Evolutionary conservation across 1,140 invertebrate species (phyloP), one percentile per base, ranked within the genome.

Genomic region (Lasaia peninsularis): DNA sequence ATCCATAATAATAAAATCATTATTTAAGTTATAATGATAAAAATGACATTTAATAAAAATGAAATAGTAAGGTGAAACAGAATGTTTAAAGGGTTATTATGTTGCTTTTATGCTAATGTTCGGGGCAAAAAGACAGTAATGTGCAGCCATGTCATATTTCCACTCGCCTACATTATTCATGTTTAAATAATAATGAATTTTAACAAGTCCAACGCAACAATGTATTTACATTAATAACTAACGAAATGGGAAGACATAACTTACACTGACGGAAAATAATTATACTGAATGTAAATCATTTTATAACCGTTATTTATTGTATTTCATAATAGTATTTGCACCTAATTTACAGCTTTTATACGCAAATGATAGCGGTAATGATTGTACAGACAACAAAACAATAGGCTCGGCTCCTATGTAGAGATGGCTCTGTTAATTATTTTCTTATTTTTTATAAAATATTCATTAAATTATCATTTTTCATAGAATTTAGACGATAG

Each of bases 181-280:
- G 57, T 62, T 66, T 56, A 56, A 63, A 34, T 53, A 56, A 58
- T 59, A 61, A 67, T 60, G 52, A 60, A 60, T 56, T 55, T 55
- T 14, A 37, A 21, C 40, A 31, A 31, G 52, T 37, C 34, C 20
- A 12, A 37, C 18, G 56, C 48, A 59, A 63, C 56, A 63, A 52
- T 55, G 52, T 62, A 50, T 50, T 33, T 34, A 55, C 56, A 34
- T 14, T 48, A 49, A 56, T 58, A 37, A 57, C 24, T 40, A 37
- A 52, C 7, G 12, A 50, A 51, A 55, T 58, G 11, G 11, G 32
- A 10, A 52, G n/a, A 55, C 50, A 63, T 50, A 55, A 54, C 12
- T 32, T 56, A 56, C 10, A 37, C 16, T 34, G 20, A 51, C 50
- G 33, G 44, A 21, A 40, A 18, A 18, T 40, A 35, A 12, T 35